Evolutionary conservation across 2,113 vertebrate species (phyloP).

Genomic region (Diadophis punctatus): DNA sequence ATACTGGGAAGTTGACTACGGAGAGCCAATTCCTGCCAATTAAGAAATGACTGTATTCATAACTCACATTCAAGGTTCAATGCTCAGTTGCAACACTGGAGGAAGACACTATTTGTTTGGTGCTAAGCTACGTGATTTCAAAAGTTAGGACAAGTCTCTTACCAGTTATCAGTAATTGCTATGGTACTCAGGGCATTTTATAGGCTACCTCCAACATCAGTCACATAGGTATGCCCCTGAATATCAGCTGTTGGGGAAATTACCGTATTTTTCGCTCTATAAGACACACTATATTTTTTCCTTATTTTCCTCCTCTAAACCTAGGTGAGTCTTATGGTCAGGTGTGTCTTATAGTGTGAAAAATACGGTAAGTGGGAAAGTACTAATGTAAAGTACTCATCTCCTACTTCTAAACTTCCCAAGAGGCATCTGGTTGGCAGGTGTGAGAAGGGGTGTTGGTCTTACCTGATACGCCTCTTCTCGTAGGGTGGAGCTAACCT

Average conservation of each 20-base stretch:
- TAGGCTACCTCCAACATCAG: neutral
- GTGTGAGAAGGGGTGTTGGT: neutral
- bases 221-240: neutral
- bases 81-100: neutral
- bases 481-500: too few species aligned
- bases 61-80: slow-evolving; percentile 12
- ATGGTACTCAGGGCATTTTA: neutral
- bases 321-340: too few species aligned
- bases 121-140: neutral
- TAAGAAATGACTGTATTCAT: slow-evolving; percentile 30
- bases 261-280: too few species aligned
- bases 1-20: slow-evolving; percentile 93
- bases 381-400: neutral
- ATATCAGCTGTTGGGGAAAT: neutral
- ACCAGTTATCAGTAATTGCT: neutral
- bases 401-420: neutral
- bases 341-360: too few species aligned
- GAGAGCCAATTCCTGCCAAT: slow-evolving; percentile 87
- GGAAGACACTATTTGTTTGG: neutral
- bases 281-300: too few species aligned
- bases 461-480: too few species aligned
- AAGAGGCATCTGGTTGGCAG: neutral
- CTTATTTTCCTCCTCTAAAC: too few species aligned
- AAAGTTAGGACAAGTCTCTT: neutral
- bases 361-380: too few species aligned